phyloP scores from a whole-genome alignment of 2,888 invertebrate species.

The Hemithea aestivaria region DNA sequence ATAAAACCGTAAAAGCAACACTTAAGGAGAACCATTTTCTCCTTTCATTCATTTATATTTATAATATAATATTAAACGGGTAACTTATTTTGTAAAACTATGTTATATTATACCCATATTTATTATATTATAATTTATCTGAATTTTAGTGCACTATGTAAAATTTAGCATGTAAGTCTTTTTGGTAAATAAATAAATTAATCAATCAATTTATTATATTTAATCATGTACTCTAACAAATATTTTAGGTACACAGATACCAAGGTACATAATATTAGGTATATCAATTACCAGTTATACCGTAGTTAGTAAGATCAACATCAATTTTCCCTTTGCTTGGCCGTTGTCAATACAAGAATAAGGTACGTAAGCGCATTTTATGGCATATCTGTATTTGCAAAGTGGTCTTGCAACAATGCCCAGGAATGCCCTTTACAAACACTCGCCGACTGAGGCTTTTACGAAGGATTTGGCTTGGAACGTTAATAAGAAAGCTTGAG shows the following conservation, averaged over 20 bases:
- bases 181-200: background rate
- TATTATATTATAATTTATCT: background rate
- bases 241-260: background rate
- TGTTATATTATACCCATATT: too few species aligned
- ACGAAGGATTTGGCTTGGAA: constrained; percentile 45
- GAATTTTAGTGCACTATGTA: background rate
- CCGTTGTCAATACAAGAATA: constrained; percentile 18
- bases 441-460: constrained; percentile 23
- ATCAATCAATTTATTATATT: background rate
- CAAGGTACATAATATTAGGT: too few species aligned
- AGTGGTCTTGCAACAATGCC: constrained; percentile 54
- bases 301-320: constrained; percentile 12
- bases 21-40: too few species aligned
- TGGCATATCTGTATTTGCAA: constrained; percentile 40
- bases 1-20: too few species aligned
- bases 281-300: background rate
- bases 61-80: too few species aligned
- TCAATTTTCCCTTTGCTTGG: constrained; percentile 20
- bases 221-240: too few species aligned
- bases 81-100: too few species aligned
- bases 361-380: constrained; percentile 12
- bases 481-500: constrained; percentile 21
- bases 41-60: too few species aligned
- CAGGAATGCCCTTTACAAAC: constrained; percentile 55
- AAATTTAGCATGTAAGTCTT: too few species aligned